Conservation (phyloP, 2,797 vertebrate genomes). For the Pseudochromis fuscus region DNA sequence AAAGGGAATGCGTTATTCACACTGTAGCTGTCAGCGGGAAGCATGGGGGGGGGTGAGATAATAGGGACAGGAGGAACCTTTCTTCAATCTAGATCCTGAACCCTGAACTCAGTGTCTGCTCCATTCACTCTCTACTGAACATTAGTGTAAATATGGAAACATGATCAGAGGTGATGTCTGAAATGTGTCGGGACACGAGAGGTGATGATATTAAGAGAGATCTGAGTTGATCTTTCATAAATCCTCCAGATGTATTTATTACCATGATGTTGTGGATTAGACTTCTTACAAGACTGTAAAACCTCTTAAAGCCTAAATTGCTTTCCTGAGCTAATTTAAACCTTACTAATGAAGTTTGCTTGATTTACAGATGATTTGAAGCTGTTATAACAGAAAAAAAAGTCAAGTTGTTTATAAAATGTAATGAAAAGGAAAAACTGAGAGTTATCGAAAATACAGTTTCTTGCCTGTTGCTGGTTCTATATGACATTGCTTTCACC, state of each 20-base stretch:
- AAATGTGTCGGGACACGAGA: conserved; percentile 30
- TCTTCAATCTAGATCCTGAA: conserved; percentile 42
- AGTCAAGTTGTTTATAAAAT: too few relatives aligned
- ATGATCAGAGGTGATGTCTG: conserved; percentile 49
- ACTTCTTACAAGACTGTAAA: neutral
- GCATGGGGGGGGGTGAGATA: conserved; percentile 34
- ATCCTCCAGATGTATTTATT: neutral
- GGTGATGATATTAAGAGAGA: conserved; percentile 33
- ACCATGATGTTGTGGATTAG: conserved; percentile 1
- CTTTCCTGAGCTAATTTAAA: neutral
- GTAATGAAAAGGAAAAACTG: too few relatives aligned
- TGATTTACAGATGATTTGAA: too few relatives aligned
- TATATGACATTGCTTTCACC: neutral
- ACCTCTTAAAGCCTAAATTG: neutral
- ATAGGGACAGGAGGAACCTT: conserved; percentile 33
- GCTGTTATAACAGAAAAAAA: too few relatives aligned
- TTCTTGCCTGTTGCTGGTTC: neutral
- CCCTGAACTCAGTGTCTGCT: conserved; percentile 29
- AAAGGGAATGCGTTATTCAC: conserved; percentile 73
- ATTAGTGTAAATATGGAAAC: too few relatives aligned
- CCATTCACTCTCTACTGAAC: neutral
- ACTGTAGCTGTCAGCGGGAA: conserved; percentile 44
- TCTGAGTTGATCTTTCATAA: too few relatives aligned
- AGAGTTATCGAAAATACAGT: too few relatives aligned
- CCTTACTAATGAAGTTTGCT: too few relatives aligned